Evolutionary conservation across 37 sponge, comb jelly and placozoan species (phyloP).

Genomic region (Agelas oroides): DNA sequence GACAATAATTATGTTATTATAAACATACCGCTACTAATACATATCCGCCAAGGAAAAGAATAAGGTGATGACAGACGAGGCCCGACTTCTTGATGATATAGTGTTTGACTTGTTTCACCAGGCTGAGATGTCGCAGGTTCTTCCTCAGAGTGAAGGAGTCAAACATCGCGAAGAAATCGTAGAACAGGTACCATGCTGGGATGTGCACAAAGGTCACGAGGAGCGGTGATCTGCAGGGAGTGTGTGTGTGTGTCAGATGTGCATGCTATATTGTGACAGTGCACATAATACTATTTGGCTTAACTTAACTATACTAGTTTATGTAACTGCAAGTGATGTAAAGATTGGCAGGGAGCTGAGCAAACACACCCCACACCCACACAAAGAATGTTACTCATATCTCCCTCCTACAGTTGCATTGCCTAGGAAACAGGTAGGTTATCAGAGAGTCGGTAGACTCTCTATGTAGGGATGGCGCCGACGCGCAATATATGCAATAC

Average conservation of each 20-base stretch:
- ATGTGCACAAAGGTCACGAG: constrained; percentile 43
- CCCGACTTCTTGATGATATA: constrained; percentile 10
- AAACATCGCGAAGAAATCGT: constrained; percentile 60
- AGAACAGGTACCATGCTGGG: constrained; percentile 53
- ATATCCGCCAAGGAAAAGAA: constrained; percentile 41
- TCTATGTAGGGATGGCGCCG: too few relatives aligned
- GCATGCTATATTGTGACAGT: too few relatives aligned
- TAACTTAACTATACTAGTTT: background rate
- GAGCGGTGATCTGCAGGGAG: constrained; percentile 31
- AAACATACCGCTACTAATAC: constrained; percentile 28
- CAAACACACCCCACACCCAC: too few relatives aligned
- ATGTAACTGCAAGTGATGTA: background rate
- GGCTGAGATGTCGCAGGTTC: background rate
- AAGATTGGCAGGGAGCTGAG: too few relatives aligned
- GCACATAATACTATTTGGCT: background rate
- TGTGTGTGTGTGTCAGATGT: too few relatives aligned
- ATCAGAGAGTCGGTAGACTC: too few relatives aligned
- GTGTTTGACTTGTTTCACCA: background rate
- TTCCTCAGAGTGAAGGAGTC: constrained; percentile 25
- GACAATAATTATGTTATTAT: too few relatives aligned
- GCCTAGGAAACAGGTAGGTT: too few relatives aligned
- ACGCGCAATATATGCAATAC: too few relatives aligned
- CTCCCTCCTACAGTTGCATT: too few relatives aligned
- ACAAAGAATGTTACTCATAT: too few relatives aligned
- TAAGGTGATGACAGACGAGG: constrained; percentile 25